Base-by-base conservation (phyloP, 35 echinoderm and acorn worm species). In the Diadema setosum region DNA sequence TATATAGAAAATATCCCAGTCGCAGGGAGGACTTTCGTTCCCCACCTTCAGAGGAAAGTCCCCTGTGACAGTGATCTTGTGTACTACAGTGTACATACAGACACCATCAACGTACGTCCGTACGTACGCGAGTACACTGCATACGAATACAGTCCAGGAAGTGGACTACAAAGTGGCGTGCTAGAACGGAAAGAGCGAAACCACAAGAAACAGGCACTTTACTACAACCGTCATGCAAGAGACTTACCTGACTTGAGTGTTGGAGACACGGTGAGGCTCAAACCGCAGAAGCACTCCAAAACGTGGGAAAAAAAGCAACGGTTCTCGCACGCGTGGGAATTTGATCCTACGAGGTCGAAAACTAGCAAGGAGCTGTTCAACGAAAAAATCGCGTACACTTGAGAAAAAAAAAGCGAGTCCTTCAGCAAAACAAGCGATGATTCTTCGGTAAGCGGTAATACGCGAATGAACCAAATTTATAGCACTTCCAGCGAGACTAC, bases 251-350 rank as follows among this genome's bases (percentile, higher is more conserved):
- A 55, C 39, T 64, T 93, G 15, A 78, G 82, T 21, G 37, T 46
- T 7, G 91, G 91, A 45, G 50, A 93, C 31, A 92, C 52, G 27
- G 83, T 92, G 11, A 76, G 83, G n/a, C 58, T 86, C 7, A 56
- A 86, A 45, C 65, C 60, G 3, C 27, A 48, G 26, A 65, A 91
- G 29, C 58, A 45, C 31, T 32, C 30, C 34, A 57, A 21, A 5
- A 45, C 70, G 39, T 91, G 90, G 83, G 39, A n/a, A n/a, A 75
- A 33, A 74, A 75, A 74, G 90, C 42, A 29, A 45, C 45, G 11
- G 82, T 91, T 44, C 37, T 91, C 44, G 46, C 63, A 35, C 29
- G 80, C 55, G 82, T 91, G 33, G 64, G 46, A 64, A 70, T 86
- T 81, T 6, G 83, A 27, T 81, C 91, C 1, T 83, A 88, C 33